Evolutionary conservation across 1,140 invertebrate species (phyloP), one percentile per base, ranked within the genome.

Genomic region (Gonioctena quinquepunctata): DNA sequence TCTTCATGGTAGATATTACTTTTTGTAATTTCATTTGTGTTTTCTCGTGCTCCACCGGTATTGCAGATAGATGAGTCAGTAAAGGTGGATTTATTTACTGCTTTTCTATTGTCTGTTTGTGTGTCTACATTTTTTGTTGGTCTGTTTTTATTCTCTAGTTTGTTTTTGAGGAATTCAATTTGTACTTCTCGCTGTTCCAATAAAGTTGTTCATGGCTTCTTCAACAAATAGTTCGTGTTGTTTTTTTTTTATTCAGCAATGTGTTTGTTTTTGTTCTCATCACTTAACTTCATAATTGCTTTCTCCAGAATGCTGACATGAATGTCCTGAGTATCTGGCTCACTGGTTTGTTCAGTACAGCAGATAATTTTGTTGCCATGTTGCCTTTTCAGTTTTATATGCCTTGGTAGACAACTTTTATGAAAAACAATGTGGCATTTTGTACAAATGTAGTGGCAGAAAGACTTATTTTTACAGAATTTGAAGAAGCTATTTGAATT

Each of bases 61-160:
- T 54, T 6, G 7, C 11, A 7, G 8, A 22, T 11, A 2, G 16
- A 21, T 21, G 50, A 13, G 50, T 54, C 50, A 21, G 50, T 54
- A 11, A 3, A 18, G 11, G 21, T 54, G n/a, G 3, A 4, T 54
- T 54, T 54, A 54, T 54, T n/a, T 21, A 8, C 18, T 18, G 13
- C 2, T 54, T 11, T 54, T n/a, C 18, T n/a, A 2, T 54, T 54
- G 11, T n/a, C 7, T 22, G 18, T 54, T 54, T 54, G 50, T n/a
- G 50, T 54, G 2, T 54, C 18, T 54, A 22, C 50, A 21, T 16
- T 54, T 8, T 54, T 54, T 54, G 7, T 54, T 54, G 50, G 50
- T 16, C n/a, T 54, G 50, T 54, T 54, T 54, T 21, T 22, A 54
- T 54, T 54, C n/a, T 21, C 50, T n/a, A 54, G 50, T 54, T 54